Conservation (phyloP, 2,888 invertebrate species). For the Tenthredo distinguenda region DNA sequence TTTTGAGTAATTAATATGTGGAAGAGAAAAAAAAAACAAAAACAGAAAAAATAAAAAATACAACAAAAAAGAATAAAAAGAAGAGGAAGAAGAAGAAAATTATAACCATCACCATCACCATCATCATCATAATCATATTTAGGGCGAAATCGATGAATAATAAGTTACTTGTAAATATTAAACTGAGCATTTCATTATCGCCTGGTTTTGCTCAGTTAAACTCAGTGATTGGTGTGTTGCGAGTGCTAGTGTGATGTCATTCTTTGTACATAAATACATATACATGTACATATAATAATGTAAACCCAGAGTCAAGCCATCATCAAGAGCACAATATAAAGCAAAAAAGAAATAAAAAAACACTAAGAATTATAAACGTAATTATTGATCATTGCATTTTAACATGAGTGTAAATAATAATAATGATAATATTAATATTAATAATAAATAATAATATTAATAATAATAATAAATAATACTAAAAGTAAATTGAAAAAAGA, state of each 20-base stretch:
- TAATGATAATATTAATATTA: constrained; percentile 19
- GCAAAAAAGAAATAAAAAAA: constrained; percentile 35
- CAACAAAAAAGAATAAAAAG: constrained; percentile 48
- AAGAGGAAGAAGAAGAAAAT: constrained; percentile 63
- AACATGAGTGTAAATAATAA: constrained; percentile 71
- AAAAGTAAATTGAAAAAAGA: constrained; percentile 1
- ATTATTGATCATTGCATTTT: constrained; percentile 72
- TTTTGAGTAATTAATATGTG: constrained; percentile 55
- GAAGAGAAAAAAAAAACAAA: constrained; percentile 49
- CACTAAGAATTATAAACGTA: constrained; percentile 62
- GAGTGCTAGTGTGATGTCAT: constrained; percentile 75
- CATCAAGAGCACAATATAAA: constrained; percentile 68
- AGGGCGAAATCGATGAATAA: constrained; percentile 58
- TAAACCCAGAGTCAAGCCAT: constrained; percentile 74
- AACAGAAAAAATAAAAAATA: constrained; percentile 51
- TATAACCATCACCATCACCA: constrained; percentile 68
- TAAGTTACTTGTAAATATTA: constrained; percentile 75
- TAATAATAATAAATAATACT: background rate
- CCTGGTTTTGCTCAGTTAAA: constrained; percentile 62
- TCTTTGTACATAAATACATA: constrained; percentile 77
- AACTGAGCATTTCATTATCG: constrained; percentile 71
- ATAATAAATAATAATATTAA: constrained; percentile 2
- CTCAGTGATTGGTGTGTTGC: constrained; percentile 73
- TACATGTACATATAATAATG: constrained; percentile 76
- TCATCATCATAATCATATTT: constrained; percentile 54